These are phyloP conservation scores for Harpagoxenus sublaevis DNA, from an alignment of 2,888 invertebrate species.

Conservation along the genomic window DNA sequence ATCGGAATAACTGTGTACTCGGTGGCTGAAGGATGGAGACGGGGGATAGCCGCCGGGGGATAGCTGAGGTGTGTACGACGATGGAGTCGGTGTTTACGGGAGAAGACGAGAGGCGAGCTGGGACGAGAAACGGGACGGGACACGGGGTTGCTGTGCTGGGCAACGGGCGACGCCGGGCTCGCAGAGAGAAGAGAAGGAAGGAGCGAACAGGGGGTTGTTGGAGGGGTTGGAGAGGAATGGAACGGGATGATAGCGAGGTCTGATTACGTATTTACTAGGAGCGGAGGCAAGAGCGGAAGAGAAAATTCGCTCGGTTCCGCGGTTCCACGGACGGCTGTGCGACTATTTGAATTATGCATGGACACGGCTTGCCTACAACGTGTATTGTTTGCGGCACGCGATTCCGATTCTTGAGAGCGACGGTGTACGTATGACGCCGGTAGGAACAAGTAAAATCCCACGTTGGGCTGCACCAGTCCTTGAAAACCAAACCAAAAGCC, in stretches of 20 bases:
- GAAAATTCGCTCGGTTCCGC: slow-evolving; percentile 84
- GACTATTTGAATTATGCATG: slow-evolving; percentile 86
- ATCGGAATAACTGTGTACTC: slow-evolving; percentile 73
- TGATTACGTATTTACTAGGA: slow-evolving; percentile 86
- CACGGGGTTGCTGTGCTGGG: slow-evolving; percentile 34
- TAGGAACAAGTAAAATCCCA: slow-evolving; percentile 67
- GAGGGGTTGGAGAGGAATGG: slow-evolving; percentile 20
- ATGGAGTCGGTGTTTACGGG: slow-evolving; percentile 64
- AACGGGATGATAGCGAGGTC: slow-evolving; percentile 81
- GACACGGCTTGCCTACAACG: slow-evolving; percentile 85
- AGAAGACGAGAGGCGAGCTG: slow-evolving; percentile 61
- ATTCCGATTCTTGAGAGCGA: slow-evolving; percentile 82
- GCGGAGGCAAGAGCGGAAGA: slow-evolving; percentile 83
- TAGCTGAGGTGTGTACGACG: slow-evolving; percentile 64
- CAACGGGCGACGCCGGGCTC: slow-evolving; percentile 37
- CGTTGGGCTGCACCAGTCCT: slow-evolving; percentile 53
- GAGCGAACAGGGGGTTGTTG: slow-evolving; percentile 23
- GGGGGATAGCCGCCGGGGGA: slow-evolving; percentile 54
- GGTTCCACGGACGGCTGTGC: slow-evolving; percentile 82
- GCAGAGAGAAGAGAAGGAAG: slow-evolving; percentile 25
- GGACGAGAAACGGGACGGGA: slow-evolving; percentile 69
- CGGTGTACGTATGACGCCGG: slow-evolving; percentile 70
- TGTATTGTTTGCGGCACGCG: slow-evolving; percentile 85
- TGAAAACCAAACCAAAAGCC: slow-evolving; percentile 54
- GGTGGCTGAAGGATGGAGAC: slow-evolving; percentile 37